Conservation (phyloP, 2,888 invertebrate genomes). For the Epinotia demarniana region DNA sequence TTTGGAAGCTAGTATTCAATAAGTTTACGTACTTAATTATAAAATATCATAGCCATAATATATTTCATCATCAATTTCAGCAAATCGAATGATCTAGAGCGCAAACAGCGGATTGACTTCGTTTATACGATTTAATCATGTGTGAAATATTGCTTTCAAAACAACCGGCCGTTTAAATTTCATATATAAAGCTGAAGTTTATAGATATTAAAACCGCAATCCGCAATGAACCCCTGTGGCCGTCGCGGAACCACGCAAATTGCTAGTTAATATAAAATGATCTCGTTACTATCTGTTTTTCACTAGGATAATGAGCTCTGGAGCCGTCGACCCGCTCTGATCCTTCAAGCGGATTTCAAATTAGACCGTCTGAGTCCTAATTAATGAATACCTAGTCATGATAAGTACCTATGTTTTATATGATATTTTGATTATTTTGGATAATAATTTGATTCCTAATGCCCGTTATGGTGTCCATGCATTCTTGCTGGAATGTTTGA, state of each 20-base stretch:
- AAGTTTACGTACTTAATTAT: no score
- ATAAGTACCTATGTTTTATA: background rate
- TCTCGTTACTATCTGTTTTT: slow-evolving; percentile 36
- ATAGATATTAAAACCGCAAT: slow-evolving; percentile 14
- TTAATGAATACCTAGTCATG: slow-evolving; percentile 6
- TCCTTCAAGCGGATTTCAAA: slow-evolving; percentile 30
- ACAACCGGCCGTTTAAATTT: background rate
- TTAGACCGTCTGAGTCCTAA: slow-evolving; percentile 16
- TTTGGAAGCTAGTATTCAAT: no score
- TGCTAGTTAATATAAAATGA: slow-evolving; percentile 37
- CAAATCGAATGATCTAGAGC: no score
- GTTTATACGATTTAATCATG: no score
- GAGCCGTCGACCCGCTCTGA: background rate
- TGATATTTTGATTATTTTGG: background rate
- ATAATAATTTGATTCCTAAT: background rate
- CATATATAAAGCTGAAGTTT: background rate
- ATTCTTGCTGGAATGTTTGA: background rate
- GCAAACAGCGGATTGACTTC: no score
- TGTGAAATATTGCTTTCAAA: no score
- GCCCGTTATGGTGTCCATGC: background rate
- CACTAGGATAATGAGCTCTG: slow-evolving; percentile 33
- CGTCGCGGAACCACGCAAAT: slow-evolving; percentile 5
- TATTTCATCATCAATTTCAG: no score
- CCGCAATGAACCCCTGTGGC: slow-evolving; percentile 1
- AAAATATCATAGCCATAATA: no score